phyloP scores from a whole-genome alignment of 92 coral and sea anemone species.

The Porites evermanni region DNA sequence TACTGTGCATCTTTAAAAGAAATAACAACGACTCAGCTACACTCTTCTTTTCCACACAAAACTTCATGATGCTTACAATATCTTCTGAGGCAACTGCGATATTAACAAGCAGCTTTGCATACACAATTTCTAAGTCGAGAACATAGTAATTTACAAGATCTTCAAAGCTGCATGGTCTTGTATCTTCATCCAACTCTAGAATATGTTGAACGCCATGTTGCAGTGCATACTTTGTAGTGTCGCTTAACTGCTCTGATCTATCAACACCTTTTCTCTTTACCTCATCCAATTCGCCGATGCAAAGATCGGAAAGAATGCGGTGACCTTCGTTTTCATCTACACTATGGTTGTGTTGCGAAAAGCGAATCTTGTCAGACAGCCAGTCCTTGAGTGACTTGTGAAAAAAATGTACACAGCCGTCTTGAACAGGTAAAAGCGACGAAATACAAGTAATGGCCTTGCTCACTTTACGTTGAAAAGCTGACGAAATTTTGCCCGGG shows the following conservation, averaged over 20 bases:
- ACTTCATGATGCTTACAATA: not conserved
- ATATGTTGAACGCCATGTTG: constrained; percentile 33
- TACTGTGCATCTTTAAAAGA: not conserved
- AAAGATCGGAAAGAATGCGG: constrained; percentile 37
- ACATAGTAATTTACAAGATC: not conserved
- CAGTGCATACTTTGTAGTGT: constrained; percentile 18
- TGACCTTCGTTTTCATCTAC: constrained; percentile 51
- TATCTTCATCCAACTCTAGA: constrained; percentile 12
- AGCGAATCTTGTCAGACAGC: constrained; percentile 1
- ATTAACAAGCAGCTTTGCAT: constrained; percentile 15
- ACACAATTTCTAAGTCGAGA: constrained; percentile 10
- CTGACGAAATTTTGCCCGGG: not conserved
- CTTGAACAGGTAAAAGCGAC: constrained; percentile 34
- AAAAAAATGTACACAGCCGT: constrained; percentile 44
- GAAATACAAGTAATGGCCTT: constrained; percentile 35
- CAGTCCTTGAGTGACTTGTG: constrained; percentile 65
- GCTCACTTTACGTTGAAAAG: not conserved
- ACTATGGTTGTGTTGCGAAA: constrained; percentile 9
- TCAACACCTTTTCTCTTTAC: constrained; percentile 27
- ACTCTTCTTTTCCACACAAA: not conserved
- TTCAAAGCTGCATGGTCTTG: constrained; percentile 10
- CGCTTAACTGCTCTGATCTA: not conserved
- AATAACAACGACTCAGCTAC: not conserved
- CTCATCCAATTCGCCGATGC: constrained; percentile 20
- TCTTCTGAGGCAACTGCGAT: not conserved